Evolutionary conservation across 1,140 invertebrate genomes (phyloP).

Genomic region (Drosophila suzukii): DNA sequence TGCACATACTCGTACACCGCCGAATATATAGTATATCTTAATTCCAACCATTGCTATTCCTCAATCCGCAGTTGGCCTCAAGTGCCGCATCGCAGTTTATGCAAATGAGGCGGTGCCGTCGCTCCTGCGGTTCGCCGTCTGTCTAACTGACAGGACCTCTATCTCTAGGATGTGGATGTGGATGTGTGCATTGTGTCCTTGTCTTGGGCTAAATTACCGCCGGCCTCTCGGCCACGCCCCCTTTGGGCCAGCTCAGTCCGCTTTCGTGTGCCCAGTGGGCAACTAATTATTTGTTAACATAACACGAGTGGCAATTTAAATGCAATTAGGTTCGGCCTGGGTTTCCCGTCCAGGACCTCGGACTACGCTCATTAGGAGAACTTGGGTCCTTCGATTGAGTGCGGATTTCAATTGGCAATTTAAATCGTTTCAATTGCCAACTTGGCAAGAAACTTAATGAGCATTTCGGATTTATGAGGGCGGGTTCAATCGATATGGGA

Average conservation of each 20-base stretch:
- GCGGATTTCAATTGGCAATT: slow-evolving; percentile 51
- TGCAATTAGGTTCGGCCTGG: slow-evolving; percentile 71
- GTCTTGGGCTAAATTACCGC: slow-evolving; percentile 52
- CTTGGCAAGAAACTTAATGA: slow-evolving; percentile 48
- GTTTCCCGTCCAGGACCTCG: slow-evolving; percentile 17
- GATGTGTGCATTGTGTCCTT: slow-evolving; percentile 53
- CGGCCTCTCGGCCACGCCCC: slow-evolving; percentile 34
- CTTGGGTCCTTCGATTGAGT: slow-evolving; percentile 44
- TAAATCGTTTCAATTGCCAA: slow-evolving; percentile 35
- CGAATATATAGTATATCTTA: slow-evolving; percentile 16
- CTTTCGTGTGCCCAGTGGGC: slow-evolving; percentile 62
- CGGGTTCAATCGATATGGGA: background rate
- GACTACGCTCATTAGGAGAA: slow-evolving; percentile 61
- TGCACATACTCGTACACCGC: background rate
- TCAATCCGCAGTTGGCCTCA: slow-evolving; percentile 35
- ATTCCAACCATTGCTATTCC: slow-evolving; percentile 27
- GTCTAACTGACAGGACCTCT: slow-evolving; percentile 19
- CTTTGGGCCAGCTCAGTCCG: slow-evolving; percentile 35
- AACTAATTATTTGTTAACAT: slow-evolving; percentile 82
- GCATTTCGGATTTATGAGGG: slow-evolving; percentile 38
- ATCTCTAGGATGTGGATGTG: slow-evolving; percentile 3
- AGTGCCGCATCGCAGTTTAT: slow-evolving; percentile 55
- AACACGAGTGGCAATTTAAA: slow-evolving; percentile 82
- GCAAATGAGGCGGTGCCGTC: slow-evolving; percentile 58
- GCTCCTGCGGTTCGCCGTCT: slow-evolving; percentile 43